Base-by-base conservation (phyloP, 2,888 invertebrate genomes). In the Allolobophora icterica region DNA sequence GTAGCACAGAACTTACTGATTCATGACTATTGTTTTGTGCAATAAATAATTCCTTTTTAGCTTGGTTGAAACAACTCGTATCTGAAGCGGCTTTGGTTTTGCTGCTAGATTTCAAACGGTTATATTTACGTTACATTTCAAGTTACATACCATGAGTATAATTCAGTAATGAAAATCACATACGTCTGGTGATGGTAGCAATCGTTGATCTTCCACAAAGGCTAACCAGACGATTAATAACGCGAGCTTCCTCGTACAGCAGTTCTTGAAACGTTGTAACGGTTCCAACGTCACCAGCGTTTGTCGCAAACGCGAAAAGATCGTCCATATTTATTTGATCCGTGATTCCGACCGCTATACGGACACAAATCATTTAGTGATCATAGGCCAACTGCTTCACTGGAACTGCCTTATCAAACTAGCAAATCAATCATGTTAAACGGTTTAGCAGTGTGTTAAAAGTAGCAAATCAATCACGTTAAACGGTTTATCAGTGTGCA, bases 331-430 rank as follows among this genome's bases (percentile, higher is more conserved):
- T 91, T 3, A 92, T 58, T 1, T 84, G 45, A 17, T 90, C 90
- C 6, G 92, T 92, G 34, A 92, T 87, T n/a, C 92, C 92, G 90
- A 92, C 87, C 15, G 90, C 92, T 92, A 83, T 30, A 52, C 2
- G 19, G 11, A 91, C 0, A 91, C 0, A 17, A 19, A 91, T 71
- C 24, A 45, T 91, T 91, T 24, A 15, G 19, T 90, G 38, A 35
- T 87, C 13, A n/a, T 15, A 21, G 33, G 84, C 19, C 17, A 84
- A 34, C 4, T 45, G 19, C 13, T 45, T 45, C 45, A 52, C 21
- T 52, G 52, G 52, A 52, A 2, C 52, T 52, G 5, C 52, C 24
- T 52, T 24, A 52, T 2, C 52, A 52, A 42, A 24, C 52, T 45
- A 52, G 11, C 52, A 52, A 52, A 42, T 42, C 42, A 42, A 42